Base-by-base conservation (phyloP, 2,113 vertebrate genomes). In the Coptodon bakossiorum region DNA sequence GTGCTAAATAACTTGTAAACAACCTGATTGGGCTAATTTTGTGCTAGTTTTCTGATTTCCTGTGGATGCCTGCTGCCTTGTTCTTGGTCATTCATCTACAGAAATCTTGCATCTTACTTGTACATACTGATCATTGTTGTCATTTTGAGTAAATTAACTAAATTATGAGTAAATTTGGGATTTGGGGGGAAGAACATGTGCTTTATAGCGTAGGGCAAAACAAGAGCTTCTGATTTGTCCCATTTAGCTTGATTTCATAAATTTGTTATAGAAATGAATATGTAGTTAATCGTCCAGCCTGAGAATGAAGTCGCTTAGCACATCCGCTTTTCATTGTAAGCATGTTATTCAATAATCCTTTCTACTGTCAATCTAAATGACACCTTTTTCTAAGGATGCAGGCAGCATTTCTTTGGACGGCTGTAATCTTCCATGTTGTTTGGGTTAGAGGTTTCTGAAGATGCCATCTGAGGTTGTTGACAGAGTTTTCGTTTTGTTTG, bases 401-500 rank as follows among this genome's bases (percentile, higher is more conserved):
- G 27, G 40, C 19, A 3, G 31, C 43, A n/a, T n/a, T 19, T 93
- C 73, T 79, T n/a, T 34, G 24, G 45, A 19, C 31, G 68, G 79
- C 22, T 82, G 82, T 88, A 85, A 84, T 88, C 80, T 24, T 13
- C 19, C 34, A 5, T 24, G 48, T 83, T 95, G 92, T 94, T 95
- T 95, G 93, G 91, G 94, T 92, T 92, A 84, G 13, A 19, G 52
- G 48, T 59, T 61, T 84, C 88, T 68, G 73, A 83, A 66, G 40
- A 63, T 87, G 86, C 45, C 17, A 31, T 50, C 73, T 52, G 73
- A 52, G 45, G n/a, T 78, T 93, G 88, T 92, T 92, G 94, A 93
- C 85, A 71, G 83, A 84, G 80, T 78, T 76, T 7, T 73, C 17
- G 14, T 66, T 43, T 91, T 94, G 90, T 95, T 95, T 94, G 78